These are phyloP conservation scores for Pitangus sulphuratus DNA, from an alignment of 2,797 vertebrate species.

Conservation along the genomic window DNA sequence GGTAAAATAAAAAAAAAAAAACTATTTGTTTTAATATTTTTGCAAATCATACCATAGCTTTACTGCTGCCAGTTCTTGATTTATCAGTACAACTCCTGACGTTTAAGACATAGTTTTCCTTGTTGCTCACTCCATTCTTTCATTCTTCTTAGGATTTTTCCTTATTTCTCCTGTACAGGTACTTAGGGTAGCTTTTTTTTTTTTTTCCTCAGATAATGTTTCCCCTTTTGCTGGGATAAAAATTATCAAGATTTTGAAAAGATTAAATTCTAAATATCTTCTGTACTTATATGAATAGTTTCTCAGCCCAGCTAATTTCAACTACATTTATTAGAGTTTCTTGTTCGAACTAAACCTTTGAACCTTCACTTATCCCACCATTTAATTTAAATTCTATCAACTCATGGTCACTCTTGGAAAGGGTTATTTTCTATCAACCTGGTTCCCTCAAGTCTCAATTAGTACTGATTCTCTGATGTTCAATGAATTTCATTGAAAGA, in stretches of 20 bases:
- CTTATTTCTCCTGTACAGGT: background rate
- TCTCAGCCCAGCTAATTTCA: background rate
- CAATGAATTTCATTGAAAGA: background rate
- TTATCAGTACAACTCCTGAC: background rate
- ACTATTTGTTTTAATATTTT: background rate
- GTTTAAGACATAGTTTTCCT: background rate
- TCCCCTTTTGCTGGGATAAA: background rate
- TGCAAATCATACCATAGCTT: background rate
- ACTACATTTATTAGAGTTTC: background rate
- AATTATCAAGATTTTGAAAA: background rate
- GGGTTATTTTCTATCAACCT: background rate
- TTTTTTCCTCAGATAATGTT: background rate
- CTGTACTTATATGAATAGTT: background rate
- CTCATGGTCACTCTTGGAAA: background rate
- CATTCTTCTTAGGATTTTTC: background rate
- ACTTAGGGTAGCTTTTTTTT: background rate
- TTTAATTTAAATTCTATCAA: background rate
- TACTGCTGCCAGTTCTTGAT: background rate
- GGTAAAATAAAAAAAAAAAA: background rate
- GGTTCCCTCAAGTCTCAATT: background rate
- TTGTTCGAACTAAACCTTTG: background rate
- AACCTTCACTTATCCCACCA: background rate
- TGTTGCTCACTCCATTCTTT: background rate
- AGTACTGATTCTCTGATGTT: background rate
- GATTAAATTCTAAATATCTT: background rate